phyloP scores from a whole-genome alignment of 92 coral and sea anemone genomes.

The Pocillopora grandis region DNA sequence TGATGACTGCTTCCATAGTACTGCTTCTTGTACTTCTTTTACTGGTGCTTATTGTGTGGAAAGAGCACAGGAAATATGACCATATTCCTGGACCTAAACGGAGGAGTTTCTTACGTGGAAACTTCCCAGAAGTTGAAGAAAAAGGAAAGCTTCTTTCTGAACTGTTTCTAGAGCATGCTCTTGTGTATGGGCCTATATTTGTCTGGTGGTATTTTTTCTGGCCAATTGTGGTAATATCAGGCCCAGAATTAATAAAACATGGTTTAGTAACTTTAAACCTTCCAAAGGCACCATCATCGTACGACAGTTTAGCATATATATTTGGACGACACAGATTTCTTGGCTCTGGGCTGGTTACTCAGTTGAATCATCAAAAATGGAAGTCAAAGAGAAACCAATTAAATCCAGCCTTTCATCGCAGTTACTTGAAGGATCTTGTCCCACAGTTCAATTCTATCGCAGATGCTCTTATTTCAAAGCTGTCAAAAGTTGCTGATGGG shows the following conservation, averaged over 20 bases:
- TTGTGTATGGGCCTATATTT: constrained; percentile 60
- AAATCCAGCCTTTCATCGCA: constrained; percentile 58
- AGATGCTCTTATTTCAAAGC: constrained; percentile 47
- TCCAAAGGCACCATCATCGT: constrained; percentile 39
- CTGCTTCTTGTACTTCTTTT: neutral
- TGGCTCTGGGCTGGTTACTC: constrained; percentile 62
- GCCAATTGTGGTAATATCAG: constrained; percentile 66
- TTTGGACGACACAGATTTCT: constrained; percentile 69
- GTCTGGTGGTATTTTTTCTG: constrained; percentile 60
- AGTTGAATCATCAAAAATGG: constrained; percentile 36
- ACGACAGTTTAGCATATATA: constrained; percentile 30
- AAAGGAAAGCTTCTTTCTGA: constrained; percentile 37
- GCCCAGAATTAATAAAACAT: constrained; percentile 51
- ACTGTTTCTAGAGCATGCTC: constrained; percentile 21
- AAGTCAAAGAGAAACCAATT: constrained; percentile 25
- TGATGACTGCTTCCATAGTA: neutral
- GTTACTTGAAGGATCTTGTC: constrained; percentile 54
- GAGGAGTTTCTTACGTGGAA: constrained; percentile 62
- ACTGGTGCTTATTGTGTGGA: constrained; percentile 16
- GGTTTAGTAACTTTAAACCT: constrained; percentile 55
- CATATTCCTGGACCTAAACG: constrained; percentile 76
- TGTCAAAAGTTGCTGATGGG: constrained; percentile 63
- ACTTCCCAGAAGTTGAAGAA: constrained; percentile 50
- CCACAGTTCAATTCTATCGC: constrained; percentile 60
- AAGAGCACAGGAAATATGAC: constrained; percentile 15